Evolutionary conservation across 2,797 vertebrate genomes (phyloP).

Genomic region (Sebastes diploproa): DNA sequence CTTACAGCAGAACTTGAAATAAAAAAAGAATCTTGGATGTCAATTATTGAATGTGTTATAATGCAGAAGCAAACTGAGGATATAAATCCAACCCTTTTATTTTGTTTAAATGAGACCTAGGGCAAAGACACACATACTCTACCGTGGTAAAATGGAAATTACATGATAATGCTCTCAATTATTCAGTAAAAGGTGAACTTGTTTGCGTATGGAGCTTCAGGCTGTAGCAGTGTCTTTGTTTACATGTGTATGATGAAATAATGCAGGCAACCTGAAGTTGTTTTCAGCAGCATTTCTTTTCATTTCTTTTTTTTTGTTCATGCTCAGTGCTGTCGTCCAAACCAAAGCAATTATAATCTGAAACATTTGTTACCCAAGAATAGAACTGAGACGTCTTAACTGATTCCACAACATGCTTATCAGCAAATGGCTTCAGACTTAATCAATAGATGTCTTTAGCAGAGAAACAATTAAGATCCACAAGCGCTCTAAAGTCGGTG

Average conservation of each 20-base stretch:
- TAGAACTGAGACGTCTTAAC: not conserved
- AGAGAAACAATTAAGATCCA: not conserved
- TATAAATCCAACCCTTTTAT: not conserved
- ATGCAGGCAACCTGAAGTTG: not conserved
- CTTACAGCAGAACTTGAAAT: not conserved
- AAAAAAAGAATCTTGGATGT: not conserved
- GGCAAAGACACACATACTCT: not conserved
- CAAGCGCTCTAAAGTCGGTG: not conserved
- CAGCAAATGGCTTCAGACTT: not conserved
- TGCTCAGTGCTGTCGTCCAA: not conserved
- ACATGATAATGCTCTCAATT: conserved; percentile 11
- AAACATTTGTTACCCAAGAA: not conserved
- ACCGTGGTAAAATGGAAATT: not conserved
- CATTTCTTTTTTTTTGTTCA: not conserved
- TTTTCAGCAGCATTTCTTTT: not conserved
- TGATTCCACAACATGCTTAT: not conserved
- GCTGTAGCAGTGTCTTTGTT: not conserved
- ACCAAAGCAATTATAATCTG: not conserved
- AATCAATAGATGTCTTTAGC: not conserved
- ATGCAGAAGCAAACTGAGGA: not conserved
- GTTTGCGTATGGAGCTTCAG: not conserved
- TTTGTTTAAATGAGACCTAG: not conserved
- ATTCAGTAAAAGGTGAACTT: conserved; percentile 10
- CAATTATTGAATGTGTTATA: not conserved
- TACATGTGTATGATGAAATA: not conserved